Evolutionary conservation across 2,888 invertebrate genomes (phyloP), one percentile per base, ranked within the genome.

Genomic region (Anoncus sp.): DNA sequence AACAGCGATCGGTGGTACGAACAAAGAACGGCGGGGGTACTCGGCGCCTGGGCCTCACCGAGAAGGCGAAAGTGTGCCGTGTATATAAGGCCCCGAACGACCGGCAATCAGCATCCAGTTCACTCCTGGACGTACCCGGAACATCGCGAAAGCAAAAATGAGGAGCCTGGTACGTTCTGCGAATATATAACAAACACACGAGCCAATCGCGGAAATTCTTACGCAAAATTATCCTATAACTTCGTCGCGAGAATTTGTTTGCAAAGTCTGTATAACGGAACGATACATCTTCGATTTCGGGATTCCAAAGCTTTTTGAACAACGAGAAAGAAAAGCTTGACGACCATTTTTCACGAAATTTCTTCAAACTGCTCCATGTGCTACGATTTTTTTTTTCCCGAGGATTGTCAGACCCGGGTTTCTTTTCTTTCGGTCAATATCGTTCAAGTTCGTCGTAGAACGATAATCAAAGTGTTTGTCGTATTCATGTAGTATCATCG

Each of bases 21-120:
- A 91, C 89, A 91, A 89, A 89, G 89, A 90, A 91, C 85, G 89
- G 76, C 74, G 89, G 90, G 91, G 89, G 89, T 87, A 88, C 75
- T 69, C 71, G 80, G 78, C 79, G 81, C 62, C 77, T 81, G 85
- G 87, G 87, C 87, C 87, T 88, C 80, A 88, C 87, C 87, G 85
- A 89, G 90, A 91, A 91, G 92, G 92, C 93, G 93, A 93, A 93
- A 93, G 93, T 92, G 90, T 91, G 90, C 89, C 91, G 90, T 90
- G 92, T 93, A 93, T 93, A 93, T 92, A 93, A 93, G 92, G 91
- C 91, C 91, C 90, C 88, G 92, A 90, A 91, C 85, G 89, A 88
- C 88, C 87, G 90, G 89, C 91, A 91, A 92, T 92, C 91, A 91
- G 91, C 91, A 92, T 92, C 92, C 93, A 93, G 93, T 93, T 93